Evolutionary conservation across 2,113 vertebrate genomes (phyloP), one percentile per base, ranked within the genome.

Genomic region (Glaucidium brasilianum): DNA sequence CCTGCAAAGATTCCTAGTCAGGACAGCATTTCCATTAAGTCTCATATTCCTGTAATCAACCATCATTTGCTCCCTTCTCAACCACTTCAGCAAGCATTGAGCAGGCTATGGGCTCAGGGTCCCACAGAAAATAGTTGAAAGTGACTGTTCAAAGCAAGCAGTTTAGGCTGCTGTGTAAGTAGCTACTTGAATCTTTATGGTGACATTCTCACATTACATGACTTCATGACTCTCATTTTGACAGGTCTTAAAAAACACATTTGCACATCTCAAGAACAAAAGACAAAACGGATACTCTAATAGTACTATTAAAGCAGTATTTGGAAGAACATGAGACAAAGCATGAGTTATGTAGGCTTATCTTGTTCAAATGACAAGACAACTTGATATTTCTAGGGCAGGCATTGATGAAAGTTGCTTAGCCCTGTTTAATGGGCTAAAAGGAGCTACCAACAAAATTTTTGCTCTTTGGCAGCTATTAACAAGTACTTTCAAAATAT

Each of bases 331-430:
- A 86, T 11, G 30, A 59, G 52, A 95, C 59, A 90, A 90, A 78
- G 30, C 30, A 59, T 1, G 32, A 95, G 53, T 81, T 94, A 50
- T 3, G 49, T 6, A 88, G 56, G 52, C 18, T 93, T 88, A 81
- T 68, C 88, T 67, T 91, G 47, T 47, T 81, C 56, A 96, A 89
- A n/a, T 35, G 76, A 96, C 73, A 91, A 35, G 92, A 76, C 9
- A 22, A 76, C 63, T 96, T 92, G 89, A 91, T 96, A 78, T 92
- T 97, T 95, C 94, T 96, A 71, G 77, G 77, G 60, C 91, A 96
- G 35, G 35, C 84, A 82, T 2, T 2, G 39, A 92, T 43, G 12
- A 43, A 78, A 90, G 53, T 56, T 87, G 56, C 14, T 81, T 85
- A 82, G 69, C 32, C 59, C 64, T 52, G 8, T 82, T 85, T 78